Percentiles rank a stretch among this genome's conserved stretches.
Conservation (phyloP, 2,888 invertebrate genomes). For the Schrankia costaestrigalis region DNA sequence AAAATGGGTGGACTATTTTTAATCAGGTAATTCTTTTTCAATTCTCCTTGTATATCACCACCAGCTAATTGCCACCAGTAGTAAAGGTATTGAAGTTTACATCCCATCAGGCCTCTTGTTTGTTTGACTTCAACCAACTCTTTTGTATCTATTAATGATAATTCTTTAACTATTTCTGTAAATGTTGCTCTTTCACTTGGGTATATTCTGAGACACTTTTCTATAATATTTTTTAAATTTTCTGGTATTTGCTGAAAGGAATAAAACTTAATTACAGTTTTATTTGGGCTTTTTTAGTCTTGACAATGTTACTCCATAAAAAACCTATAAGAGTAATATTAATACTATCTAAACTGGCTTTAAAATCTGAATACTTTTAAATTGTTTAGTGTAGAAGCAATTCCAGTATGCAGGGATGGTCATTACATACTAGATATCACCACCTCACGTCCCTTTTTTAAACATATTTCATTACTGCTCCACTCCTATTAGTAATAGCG, state of each 20-base stretch:
- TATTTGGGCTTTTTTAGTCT: too few relatives aligned
- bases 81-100: conserved; percentile 90
- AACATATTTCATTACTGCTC: too few relatives aligned
- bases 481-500: too few relatives aligned
- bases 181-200: conserved; percentile 80
- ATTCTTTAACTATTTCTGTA: conserved; percentile 77
- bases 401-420: too few relatives aligned
- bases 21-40: conserved; percentile 94
- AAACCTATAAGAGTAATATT: too few relatives aligned
- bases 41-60: conserved; percentile 93
- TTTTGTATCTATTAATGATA: conserved; percentile 52
- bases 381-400: too few relatives aligned
- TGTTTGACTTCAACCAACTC: conserved; percentile 67
- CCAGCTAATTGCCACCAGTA: conserved; percentile 98
- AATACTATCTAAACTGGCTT: too few relatives aligned
- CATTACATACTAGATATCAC: too few relatives aligned
- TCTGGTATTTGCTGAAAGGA: conserved; percentile 78
- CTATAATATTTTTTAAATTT: conserved; percentile 82
- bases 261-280: too few relatives aligned
- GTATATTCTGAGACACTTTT: conserved; percentile 85
- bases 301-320: too few relatives aligned
- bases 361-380: too few relatives aligned
- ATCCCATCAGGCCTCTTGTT: conserved; percentile 66
- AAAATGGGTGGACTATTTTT: conserved; percentile 91
- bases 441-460: too few relatives aligned